Evolutionary conservation across 2,797 vertebrate genomes (phyloP).

Genomic region (Brotula barbata): DNA sequence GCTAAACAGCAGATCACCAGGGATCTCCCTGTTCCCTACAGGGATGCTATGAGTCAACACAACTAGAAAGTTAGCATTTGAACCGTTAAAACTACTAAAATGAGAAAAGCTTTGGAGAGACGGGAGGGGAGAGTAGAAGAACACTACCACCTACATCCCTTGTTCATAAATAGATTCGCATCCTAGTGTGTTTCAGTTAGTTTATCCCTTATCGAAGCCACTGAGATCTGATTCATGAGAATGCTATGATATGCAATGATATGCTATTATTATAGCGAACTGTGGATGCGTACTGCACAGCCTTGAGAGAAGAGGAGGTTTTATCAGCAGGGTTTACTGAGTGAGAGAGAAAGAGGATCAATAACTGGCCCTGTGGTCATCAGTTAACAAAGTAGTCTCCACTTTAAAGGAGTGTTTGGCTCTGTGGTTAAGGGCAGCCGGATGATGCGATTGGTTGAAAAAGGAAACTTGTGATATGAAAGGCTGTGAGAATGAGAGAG

Average conservation of each 20-base stretch:
- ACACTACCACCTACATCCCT: conserved; percentile 76
- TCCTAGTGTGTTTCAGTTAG: conserved; percentile 72
- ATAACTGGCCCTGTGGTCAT: conserved; percentile 82
- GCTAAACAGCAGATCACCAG: conserved; percentile 69
- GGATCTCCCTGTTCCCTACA: conserved; percentile 70
- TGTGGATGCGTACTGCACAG: conserved; percentile 48
- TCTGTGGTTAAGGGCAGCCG: conserved; percentile 76
- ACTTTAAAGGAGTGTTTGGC: conserved; percentile 78
- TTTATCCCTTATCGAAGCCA: conserved; percentile 73
- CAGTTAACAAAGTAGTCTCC: conserved; percentile 81
- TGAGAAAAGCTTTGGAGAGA: conserved; percentile 69
- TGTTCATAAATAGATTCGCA: conserved; percentile 74
- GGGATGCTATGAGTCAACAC: conserved; percentile 68
- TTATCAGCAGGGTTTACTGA: conserved; percentile 71
- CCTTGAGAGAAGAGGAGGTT: conserved; percentile 59
- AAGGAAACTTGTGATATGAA: conserved; percentile 74
- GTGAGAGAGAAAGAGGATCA: conserved; percentile 71
- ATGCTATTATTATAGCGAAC: conserved; percentile 74
- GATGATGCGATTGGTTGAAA: conserved; percentile 76
- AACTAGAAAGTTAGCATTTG: conserved; percentile 75
- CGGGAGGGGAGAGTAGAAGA: conserved; percentile 68
- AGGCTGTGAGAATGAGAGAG: conserved; percentile 64
- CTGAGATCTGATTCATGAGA: conserved; percentile 76
- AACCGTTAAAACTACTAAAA: conserved; percentile 75
- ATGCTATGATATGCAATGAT: conserved; percentile 71